Conservation (phyloP, 1,140 invertebrate species). For the Drosophila gunungcola region DNA sequence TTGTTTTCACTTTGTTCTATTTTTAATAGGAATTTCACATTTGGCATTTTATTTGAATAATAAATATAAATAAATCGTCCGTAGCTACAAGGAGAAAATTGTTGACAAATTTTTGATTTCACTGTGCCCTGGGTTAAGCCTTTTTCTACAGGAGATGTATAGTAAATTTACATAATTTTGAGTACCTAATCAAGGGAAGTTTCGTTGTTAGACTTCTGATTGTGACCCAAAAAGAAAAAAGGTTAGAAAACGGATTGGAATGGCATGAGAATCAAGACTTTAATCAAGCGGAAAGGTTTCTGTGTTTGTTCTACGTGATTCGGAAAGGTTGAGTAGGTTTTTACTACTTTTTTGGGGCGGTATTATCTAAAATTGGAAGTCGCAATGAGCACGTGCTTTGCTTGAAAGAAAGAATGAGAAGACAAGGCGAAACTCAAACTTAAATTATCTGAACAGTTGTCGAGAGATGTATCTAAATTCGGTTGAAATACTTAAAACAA, state of each 20-base stretch:
- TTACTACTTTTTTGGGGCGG: constrained; percentile 6
- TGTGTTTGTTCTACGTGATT: constrained; percentile 49
- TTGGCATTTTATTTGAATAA: constrained; percentile 36
- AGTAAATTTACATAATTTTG: constrained; percentile 34
- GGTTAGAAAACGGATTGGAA: constrained; percentile 18
- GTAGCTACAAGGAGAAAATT: constrained; percentile 2
- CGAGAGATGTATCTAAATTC: background rate
- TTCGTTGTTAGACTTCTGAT: constrained; percentile 12
- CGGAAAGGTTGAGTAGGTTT: constrained; percentile 33
- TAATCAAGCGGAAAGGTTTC: constrained; percentile 47
- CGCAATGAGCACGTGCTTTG: constrained; percentile 27
- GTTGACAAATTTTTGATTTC: constrained; percentile 5
- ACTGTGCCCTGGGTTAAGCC: constrained; percentile 1
- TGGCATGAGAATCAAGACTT: constrained; percentile 5
- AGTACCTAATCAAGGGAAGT: constrained; percentile 22
- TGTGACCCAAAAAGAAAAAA: constrained; percentile 32
- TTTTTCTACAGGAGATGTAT: constrained; percentile 5
- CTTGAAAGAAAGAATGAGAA: background rate
- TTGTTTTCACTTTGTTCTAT: constrained; percentile 23
- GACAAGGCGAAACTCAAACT: constrained; percentile 1
- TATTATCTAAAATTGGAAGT: constrained; percentile 35
- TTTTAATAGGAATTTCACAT: constrained; percentile 24
- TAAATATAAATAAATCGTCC: constrained; percentile 21
- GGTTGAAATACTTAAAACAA: background rate
- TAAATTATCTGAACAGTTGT: constrained; percentile 31